Evolutionary conservation across 2,797 vertebrate species (phyloP).

Genomic region (Paedocypris micromegethes): DNA sequence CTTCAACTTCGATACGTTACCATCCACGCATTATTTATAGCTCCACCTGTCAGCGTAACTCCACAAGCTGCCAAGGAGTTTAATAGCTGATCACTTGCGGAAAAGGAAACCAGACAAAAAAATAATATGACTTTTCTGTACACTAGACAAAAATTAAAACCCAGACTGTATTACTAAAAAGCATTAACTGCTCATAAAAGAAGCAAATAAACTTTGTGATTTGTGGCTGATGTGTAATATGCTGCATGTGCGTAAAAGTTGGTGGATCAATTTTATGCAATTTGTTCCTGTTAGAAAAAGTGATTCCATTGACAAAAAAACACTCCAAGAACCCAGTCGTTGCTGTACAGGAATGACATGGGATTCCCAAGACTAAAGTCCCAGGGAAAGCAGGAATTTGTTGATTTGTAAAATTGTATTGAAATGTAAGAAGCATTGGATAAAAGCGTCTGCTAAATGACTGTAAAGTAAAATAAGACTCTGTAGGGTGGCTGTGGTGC

Average conservation of each 20-base stretch:
- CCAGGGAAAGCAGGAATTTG: too few species aligned
- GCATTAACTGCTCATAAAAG: conserved; percentile 34
- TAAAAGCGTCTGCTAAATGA: too few species aligned
- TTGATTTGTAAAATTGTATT: too few species aligned
- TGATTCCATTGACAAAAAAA: conserved; percentile 31
- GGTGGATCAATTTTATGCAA: conserved; percentile 41
- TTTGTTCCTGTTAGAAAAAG: conserved; percentile 31
- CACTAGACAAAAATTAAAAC: conserved; percentile 20
- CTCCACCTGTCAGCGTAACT: conserved; percentile 5
- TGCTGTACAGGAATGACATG: conserved; percentile 35
- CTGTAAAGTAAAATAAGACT: conserved; percentile 2
- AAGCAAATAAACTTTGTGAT: conserved; percentile 33
- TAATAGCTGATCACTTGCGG: conserved; percentile 25
- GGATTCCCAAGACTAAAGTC: neutral
- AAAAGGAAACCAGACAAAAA: conserved; percentile 33
- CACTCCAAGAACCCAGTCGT: conserved; percentile 16
- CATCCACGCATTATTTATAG: conserved; percentile 31
- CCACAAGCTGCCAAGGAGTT: neutral
- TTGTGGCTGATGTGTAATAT: conserved; percentile 40
- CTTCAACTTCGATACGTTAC: conserved; percentile 26
- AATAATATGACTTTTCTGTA: conserved; percentile 24
- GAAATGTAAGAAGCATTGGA: too few species aligned
- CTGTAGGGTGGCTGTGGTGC: conserved; percentile 28
- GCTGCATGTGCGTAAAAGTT: conserved; percentile 38
- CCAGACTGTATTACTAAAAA: conserved; percentile 13